Evolutionary conservation across 1,140 invertebrate genomes (phyloP), one percentile per base, ranked within the genome.

Genomic region (Samia ricini): DNA sequence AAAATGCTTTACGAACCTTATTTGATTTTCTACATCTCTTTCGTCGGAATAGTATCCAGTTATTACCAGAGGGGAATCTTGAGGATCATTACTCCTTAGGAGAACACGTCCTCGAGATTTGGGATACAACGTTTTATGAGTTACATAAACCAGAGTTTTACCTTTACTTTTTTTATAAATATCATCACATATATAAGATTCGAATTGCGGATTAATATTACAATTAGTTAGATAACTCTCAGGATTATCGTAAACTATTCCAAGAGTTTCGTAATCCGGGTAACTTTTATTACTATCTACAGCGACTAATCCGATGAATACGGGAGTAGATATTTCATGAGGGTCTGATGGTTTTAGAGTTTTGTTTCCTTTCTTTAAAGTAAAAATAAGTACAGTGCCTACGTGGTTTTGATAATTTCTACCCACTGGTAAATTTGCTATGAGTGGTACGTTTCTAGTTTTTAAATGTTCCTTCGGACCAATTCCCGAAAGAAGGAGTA

Each of bases 291-390:
- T 19, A 23, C 64, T 57, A 33, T 69, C 61, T 0, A 96, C 93
- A 0, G 94, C 93, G 74, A 96, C 95, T 20, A 96, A 74, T 0
- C 95, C 95, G 2, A 95, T 91, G 64, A 93, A 94, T 0, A 59
- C n/a, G 12, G 51, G 56, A 21, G 55, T 24, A 12, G 56, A 24
- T 42, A 51, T 49, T n/a, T 62, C 57, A 4, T 51, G 20, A n/a
- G 59, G 56, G 55, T 62, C 36, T 15, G 15, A n/a, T 6, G 33
- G 19, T 18, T 20, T 18, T 15, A 15, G n/a, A 42, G 33, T 42
- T 42, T 15, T 42, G n/a, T 42, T 42, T 15, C n/a, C n/a, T 24
- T 10, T 59, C 2, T n/a, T 48, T 58, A 51, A 18, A 20, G 24
- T 36, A 2, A 12, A 50, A 93, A 42, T 94, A 86, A 26, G 93